Evolutionary conservation across 2,888 invertebrate species (phyloP), one percentile per base, ranked within the genome.

Genomic region (Pachliopta kotzebuea): DNA sequence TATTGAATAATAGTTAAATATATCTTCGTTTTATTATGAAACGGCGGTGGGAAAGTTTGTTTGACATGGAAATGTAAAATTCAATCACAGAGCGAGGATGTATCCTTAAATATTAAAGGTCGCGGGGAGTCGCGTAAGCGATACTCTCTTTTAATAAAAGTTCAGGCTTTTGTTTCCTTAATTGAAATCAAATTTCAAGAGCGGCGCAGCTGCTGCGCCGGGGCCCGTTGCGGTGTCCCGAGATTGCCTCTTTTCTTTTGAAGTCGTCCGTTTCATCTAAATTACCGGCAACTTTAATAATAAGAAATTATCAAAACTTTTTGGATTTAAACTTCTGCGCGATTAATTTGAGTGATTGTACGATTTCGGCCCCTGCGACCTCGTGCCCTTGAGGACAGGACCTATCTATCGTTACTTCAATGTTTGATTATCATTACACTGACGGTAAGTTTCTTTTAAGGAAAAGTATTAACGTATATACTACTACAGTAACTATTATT

Each of bases 101-200:
- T 73, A 75, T 76, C 78, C 73, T 76, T 74, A 75, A 79, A 78
- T 78, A 78, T 80, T 75, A 76, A 77, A 76, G 70, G 70, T 76
- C 72, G 74, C 74, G 74, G 67, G 69, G 62, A 70, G 71, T 76
- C 76, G 76, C 76, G 45, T 65, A 74, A 78, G 72, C 76, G 75
- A 80, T 81, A 78, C 83, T 83, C 79, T 77, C 71, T 77, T 88
- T 87, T 85, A 86, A 83, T 88, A 88, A 84, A 89, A 88, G 79
- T 88, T 88, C 80, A 75, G 76, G 77, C 81, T 84, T 84, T 83
- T 83, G 86, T 84, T 88, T 85, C 85, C 86, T 76, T 85, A 87
- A 88, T 88, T 86, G 82, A 82, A 86, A 87, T 86, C 84, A 84
- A 85, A 88, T 86, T 84, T 83, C 84, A 83, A 78, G 80, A 80